These are phyloP conservation scores for Solen grandis DNA, from an alignment of 1,140 invertebrate species.

Conservation along the genomic window DNA sequence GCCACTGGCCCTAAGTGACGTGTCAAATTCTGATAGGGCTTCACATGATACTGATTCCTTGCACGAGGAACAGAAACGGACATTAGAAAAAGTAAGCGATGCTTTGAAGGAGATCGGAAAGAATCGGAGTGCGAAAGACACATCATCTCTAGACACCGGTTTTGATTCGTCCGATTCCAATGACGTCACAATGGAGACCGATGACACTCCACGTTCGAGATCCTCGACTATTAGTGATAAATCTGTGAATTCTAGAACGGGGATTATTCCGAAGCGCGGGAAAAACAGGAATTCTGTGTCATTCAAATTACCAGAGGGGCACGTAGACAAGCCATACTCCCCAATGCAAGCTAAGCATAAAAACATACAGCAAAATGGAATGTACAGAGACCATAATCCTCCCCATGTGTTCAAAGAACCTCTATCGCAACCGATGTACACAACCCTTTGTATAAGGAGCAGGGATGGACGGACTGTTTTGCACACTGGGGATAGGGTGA, in stretches of 20 bases:
- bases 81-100: conserved; percentile 25
- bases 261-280: conserved; percentile 28
- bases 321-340: conserved; percentile 53
- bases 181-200: conserved; percentile 15
- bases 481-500: conserved; percentile 22
- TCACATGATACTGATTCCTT: conserved; percentile 11
- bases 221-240: conserved; percentile 17
- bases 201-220: conserved; percentile 28
- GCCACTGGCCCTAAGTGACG: not conserved
- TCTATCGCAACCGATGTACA: not conserved
- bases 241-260: conserved; percentile 32
- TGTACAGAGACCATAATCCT: not conserved
- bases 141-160: too few relatives aligned
- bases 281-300: conserved; percentile 39
- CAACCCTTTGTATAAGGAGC: conserved; percentile 1
- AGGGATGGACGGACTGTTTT: not conserved
- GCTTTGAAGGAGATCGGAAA: not conserved
- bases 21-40: not conserved
- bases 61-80: conserved; percentile 10
- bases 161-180: not conserved
- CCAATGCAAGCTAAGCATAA: conserved; percentile 33
- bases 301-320: conserved; percentile 39
- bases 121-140: too few relatives aligned
- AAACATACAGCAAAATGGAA: not conserved
- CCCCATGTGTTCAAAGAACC: too few relatives aligned